Evolutionary conservation across 2,797 vertebrate species (phyloP).

Genomic region (Acanthurus tractus): DNA sequence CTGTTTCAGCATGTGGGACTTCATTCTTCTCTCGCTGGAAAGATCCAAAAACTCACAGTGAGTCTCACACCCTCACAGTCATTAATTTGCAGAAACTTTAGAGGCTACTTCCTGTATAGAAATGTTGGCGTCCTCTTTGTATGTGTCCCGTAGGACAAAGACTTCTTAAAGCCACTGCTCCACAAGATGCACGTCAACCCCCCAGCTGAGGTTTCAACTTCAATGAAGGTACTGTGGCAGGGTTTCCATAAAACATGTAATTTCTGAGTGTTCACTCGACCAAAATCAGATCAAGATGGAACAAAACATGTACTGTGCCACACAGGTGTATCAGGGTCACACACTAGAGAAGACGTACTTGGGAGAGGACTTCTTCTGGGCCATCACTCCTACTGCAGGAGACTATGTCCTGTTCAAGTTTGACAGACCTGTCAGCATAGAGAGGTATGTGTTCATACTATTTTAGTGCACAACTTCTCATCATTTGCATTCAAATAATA

Average conservation of each 20-base stretch:
- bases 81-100: neutral
- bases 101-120: constrained; percentile 36
- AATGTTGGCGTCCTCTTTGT: constrained; percentile 21
- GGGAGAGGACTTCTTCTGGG: constrained; percentile 99
- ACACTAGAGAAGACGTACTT: constrained; percentile 96
- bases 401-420: constrained; percentile 98
- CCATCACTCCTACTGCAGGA: constrained; percentile 92
- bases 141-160: constrained; percentile 91
- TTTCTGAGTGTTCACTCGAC: neutral
- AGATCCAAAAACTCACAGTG: constrained; percentile 98
- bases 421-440: constrained; percentile 94
- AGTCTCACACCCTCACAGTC: constrained; percentile 48
- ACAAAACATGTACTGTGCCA: neutral
- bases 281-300: neutral
- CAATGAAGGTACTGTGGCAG: constrained; percentile 87
- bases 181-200: constrained; percentile 98
- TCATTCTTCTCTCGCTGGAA: constrained; percentile 97
- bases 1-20: constrained; percentile 98
- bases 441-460: constrained; percentile 85
- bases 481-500: neutral
- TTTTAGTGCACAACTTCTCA: neutral
- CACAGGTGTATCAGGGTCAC: constrained; percentile 95
- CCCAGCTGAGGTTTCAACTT: constrained; percentile 97
- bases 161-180: constrained; percentile 97
- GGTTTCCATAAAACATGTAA: neutral